Percentiles rank a stretch among this genome's conserved stretches.
Conservation (phyloP, 2,113 vertebrate genomes). For the Astur gentilis region DNA sequence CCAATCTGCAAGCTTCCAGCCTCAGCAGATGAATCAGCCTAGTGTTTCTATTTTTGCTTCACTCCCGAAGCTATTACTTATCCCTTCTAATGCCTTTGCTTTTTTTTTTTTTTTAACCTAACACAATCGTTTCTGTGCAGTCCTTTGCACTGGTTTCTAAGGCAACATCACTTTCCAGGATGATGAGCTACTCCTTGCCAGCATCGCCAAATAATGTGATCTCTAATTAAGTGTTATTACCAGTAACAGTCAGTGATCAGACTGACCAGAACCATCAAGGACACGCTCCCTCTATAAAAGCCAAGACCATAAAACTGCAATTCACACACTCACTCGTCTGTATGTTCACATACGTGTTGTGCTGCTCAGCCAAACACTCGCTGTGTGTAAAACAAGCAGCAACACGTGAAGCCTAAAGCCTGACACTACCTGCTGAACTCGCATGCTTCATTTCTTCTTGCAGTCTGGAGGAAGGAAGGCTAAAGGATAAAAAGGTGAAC, state of each 20-base stretch:
- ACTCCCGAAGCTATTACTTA: slow-evolving; percentile 36
- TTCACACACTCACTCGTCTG: not conserved
- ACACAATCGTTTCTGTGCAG: slow-evolving; percentile 10
- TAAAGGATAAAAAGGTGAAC: not conserved
- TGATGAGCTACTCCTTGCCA: slow-evolving; percentile 69
- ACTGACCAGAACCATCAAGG: not conserved
- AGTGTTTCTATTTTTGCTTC: slow-evolving; percentile 45
- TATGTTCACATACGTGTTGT: not conserved
- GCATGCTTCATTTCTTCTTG: accelerated
- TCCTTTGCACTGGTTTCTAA: slow-evolving; percentile 68
- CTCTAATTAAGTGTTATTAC: slow-evolving; percentile 38
- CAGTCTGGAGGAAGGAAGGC: not conserved
- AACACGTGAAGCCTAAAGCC: not conserved
- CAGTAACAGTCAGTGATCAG: not conserved
- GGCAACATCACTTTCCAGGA: slow-evolving; percentile 76
- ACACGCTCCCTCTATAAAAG: not conserved
- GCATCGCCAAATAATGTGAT: not conserved
- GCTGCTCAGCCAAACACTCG: not conserved
- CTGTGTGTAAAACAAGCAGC: not conserved
- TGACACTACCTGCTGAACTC: not conserved
- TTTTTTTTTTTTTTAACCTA: not conserved
- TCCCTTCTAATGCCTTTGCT: slow-evolving; percentile 38
- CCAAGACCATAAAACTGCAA: not conserved
- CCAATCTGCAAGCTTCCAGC: not conserved
- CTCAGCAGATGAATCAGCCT: slow-evolving; percentile 27